These are phyloP conservation scores for Indicator indicator DNA, from an alignment of 2,113 vertebrate species.

Conservation along the genomic window DNA sequence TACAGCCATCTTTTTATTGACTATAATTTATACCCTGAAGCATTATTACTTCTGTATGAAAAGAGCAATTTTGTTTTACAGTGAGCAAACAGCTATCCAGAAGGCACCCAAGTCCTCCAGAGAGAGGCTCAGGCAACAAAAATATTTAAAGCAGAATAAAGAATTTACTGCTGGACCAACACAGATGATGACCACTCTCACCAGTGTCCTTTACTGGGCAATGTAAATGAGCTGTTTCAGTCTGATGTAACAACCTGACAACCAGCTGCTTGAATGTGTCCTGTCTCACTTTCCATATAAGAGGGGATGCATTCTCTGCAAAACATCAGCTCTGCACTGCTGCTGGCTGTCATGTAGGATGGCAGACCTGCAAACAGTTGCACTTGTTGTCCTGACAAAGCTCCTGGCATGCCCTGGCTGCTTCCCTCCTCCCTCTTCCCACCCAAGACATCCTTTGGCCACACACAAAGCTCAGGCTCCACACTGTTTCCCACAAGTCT, in stretches of 20 bases:
- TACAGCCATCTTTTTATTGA: neutral
- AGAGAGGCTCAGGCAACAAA: neutral
- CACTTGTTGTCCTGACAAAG: neutral
- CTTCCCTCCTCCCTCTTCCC: neutral
- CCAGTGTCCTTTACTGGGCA: neutral
- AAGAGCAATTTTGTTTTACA: constrained; percentile 4
- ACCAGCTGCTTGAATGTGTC: neutral
- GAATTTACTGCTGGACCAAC: neutral
- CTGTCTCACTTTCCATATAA: neutral
- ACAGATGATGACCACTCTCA: neutral
- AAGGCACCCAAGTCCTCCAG: constrained; percentile 9
- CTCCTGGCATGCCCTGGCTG: neutral
- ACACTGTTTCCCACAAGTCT: neutral
- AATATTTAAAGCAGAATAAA: constrained; percentile 2
- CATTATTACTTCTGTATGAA: neutral
- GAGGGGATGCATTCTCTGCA: neutral
- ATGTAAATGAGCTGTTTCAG: neutral
- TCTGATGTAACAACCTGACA: neutral
- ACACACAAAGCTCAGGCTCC: fast-evolving
- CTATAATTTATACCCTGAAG: constrained; percentile 16
- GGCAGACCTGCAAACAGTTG: fast-evolving
- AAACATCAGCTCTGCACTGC: neutral
- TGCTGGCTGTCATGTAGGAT: neutral
- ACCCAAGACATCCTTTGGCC: neutral
- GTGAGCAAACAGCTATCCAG: neutral